Evolutionary conservation across 2,113 vertebrate genomes (phyloP).

Genomic region (Isurus oxyrinchus): DNA sequence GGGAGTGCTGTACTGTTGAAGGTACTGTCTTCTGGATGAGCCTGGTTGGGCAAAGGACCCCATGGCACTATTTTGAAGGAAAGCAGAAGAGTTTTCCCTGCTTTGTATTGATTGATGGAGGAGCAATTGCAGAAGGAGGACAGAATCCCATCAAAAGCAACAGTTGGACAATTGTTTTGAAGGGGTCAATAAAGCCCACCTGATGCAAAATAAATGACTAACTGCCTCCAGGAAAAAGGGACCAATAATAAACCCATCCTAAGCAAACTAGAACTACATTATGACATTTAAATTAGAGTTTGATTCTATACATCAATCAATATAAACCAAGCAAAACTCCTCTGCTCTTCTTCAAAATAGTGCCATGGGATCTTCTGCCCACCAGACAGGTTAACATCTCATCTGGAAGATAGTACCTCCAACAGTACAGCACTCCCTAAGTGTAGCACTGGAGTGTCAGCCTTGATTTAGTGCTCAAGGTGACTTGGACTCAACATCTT

Average conservation of each 20-base stretch:
- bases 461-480: not conserved
- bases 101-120: too few species aligned
- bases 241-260: not conserved
- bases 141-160: not conserved
- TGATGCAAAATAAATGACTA: not conserved
- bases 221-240: not conserved
- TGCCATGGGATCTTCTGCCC: not conserved
- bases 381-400: not conserved
- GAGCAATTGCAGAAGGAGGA: not conserved
- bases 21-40: too few species aligned
- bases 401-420: not conserved
- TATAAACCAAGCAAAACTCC: not conserved
- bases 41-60: too few species aligned
- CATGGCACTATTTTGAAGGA: too few species aligned
- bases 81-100: too few species aligned
- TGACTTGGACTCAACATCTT: not conserved
- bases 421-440: not conserved
- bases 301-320: not conserved
- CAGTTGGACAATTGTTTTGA: not conserved
- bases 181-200: not conserved
- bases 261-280: not conserved
- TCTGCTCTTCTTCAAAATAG: not conserved
- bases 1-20: too few species aligned
- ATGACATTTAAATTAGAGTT: not conserved
- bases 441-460: not conserved